Evolutionary conservation across 1,140 invertebrate genomes (phyloP).

Genomic region (Drepana arcuata): DNA sequence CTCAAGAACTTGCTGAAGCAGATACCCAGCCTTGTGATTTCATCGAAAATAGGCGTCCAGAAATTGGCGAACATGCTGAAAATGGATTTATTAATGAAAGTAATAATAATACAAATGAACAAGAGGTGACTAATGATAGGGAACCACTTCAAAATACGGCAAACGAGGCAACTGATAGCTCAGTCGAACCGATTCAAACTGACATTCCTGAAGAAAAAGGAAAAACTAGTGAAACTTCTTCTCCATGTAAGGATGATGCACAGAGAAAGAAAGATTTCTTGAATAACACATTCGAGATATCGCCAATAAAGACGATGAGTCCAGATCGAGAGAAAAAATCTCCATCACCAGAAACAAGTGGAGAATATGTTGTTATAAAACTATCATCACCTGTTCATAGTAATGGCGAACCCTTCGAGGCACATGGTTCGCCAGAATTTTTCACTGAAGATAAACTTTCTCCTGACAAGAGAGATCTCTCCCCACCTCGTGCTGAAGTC

Average conservation of each 20-base stretch:
- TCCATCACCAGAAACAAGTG: constrained; percentile 44
- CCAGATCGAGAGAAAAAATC: constrained; percentile 41
- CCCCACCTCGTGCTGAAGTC: constrained; percentile 45
- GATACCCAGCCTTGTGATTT: constrained; percentile 33
- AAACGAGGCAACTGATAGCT: too few species aligned
- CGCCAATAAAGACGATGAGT: constrained; percentile 67
- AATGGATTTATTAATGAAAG: constrained; percentile 2
- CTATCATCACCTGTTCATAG: constrained; percentile 43
- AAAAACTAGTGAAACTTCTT: constrained; percentile 16
- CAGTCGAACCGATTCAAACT: too few species aligned
- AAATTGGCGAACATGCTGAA: constrained; percentile 2
- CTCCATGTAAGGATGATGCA: constrained; percentile 51
- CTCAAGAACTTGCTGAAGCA: constrained; percentile 48
- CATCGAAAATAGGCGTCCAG: constrained; percentile 1
- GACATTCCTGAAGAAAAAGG: constrained; percentile 1
- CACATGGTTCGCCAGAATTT: constrained; percentile 42
- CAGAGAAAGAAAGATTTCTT: constrained; percentile 69
- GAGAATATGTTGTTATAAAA: constrained; percentile 49
- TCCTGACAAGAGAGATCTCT: constrained; percentile 45
- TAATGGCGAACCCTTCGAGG: constrained; percentile 51
- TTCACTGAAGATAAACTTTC: constrained; percentile 59
- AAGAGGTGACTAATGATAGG: neutral
- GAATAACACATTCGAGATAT: constrained; percentile 72
- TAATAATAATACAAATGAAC: neutral
- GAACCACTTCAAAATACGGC: too few species aligned